Evolutionary conservation across 2,797 vertebrate genomes (phyloP).

Genomic region (Gymnopithys bicolor): DNA sequence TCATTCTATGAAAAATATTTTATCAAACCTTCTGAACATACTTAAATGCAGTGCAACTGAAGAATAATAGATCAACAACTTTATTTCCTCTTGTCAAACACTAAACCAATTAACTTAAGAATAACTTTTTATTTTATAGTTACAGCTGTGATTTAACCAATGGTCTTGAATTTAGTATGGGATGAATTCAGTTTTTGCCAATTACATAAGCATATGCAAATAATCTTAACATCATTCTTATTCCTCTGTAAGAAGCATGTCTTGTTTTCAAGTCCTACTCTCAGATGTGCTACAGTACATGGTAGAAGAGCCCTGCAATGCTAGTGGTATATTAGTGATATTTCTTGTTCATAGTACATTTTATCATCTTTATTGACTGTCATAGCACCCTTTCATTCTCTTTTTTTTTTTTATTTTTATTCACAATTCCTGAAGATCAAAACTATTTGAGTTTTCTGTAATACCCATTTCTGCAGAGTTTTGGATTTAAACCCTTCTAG

Average conservation of each 20-base stretch:
- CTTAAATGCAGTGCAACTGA: slow-evolving; percentile 20
- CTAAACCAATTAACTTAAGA: not conserved
- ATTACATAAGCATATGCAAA: not conserved
- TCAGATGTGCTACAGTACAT: not conserved
- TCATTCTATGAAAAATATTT: slow-evolving; percentile 37
- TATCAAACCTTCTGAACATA: slow-evolving; percentile 17
- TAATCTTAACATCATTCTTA: not conserved
- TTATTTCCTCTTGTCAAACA: slow-evolving; percentile 19
- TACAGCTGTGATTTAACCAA: not conserved
- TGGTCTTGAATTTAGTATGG: not conserved
- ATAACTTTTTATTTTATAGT: not conserved
- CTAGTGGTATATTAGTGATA: not conserved
- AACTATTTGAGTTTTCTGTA: not conserved
- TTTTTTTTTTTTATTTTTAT: not conserved
- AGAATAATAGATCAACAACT: slow-evolving; percentile 21
- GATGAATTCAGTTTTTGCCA: not conserved
- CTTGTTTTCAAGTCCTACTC: not conserved
- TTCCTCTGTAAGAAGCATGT: not conserved
- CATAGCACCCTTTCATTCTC: not conserved
- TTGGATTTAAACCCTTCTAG: not conserved
- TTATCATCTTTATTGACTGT: not conserved
- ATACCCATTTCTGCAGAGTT: not conserved
- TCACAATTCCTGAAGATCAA: not conserved
- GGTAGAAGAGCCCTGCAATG: not conserved
- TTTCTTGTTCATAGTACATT: not conserved